Conservation (phyloP, 2,797 vertebrate species). For the Glossophaga mutica region DNA sequence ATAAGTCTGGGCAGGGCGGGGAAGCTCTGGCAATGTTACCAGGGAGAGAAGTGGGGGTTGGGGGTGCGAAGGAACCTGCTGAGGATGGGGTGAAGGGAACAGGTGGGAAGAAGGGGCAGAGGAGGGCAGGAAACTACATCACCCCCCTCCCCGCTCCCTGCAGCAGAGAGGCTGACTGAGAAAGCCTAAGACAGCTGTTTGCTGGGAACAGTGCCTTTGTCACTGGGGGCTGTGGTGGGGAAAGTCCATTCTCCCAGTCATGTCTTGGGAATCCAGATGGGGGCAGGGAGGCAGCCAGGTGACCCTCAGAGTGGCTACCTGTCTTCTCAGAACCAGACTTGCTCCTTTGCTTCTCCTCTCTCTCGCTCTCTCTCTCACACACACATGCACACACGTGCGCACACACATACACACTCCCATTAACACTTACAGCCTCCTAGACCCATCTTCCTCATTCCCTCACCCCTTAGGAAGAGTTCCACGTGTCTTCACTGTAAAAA, state of each 20-base stretch:
- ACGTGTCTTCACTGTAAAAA: neutral
- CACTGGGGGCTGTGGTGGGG: slow-evolving; percentile 8
- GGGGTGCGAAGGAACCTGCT: neutral
- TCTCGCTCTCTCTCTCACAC: neutral
- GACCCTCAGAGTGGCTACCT: slow-evolving; percentile 56
- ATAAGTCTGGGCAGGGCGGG: neutral
- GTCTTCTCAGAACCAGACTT: slow-evolving; percentile 42
- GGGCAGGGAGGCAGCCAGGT: neutral
- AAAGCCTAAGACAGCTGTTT: slow-evolving; percentile 54
- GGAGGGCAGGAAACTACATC: neutral
- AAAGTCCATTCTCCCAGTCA: slow-evolving; percentile 49
- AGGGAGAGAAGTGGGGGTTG: neutral
- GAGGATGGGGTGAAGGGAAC: neutral
- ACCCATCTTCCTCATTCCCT: neutral
- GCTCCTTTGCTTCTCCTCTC: slow-evolving; percentile 13
- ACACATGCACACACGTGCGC: neutral
- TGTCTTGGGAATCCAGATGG: slow-evolving; percentile 59
- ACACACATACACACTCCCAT: neutral
- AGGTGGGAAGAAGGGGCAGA: neutral
- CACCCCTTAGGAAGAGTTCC: neutral
- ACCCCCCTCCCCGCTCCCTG: neutral
- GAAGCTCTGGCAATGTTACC: neutral
- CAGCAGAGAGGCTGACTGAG: neutral
- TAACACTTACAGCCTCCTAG: neutral
- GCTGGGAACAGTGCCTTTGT: slow-evolving; percentile 69